Conservation (phyloP, 2,797 vertebrate species). For the Amniataba percoides region DNA sequence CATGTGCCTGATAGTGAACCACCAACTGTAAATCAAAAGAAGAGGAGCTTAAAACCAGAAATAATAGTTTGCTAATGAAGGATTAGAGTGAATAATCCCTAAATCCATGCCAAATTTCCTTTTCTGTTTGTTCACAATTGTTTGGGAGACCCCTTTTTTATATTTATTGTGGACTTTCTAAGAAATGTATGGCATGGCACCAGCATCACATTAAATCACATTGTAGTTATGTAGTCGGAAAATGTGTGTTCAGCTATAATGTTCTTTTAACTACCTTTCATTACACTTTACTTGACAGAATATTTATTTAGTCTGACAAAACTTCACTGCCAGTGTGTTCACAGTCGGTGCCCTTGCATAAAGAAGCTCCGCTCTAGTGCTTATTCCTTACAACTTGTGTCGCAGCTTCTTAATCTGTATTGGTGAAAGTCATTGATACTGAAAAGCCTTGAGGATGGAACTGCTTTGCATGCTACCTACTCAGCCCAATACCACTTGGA, state of each 20-base stretch:
- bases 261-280: neutral
- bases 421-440: neutral
- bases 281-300: neutral
- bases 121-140: neutral
- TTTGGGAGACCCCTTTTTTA: neutral
- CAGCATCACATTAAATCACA: neutral
- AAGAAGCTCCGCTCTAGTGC: neutral
- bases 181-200: neutral
- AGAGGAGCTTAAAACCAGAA: neutral
- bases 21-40: neutral
- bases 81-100: neutral
- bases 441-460: constrained; percentile 1
- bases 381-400: neutral
- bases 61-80: neutral
- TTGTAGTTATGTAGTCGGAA: neutral
- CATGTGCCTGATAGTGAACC: neutral
- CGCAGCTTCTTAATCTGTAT: neutral
- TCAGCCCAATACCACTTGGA: constrained; percentile 32
- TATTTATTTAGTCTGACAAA: neutral
- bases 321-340: neutral
- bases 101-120: neutral
- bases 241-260: neutral
- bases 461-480: constrained; percentile 14
- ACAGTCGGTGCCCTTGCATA: neutral
- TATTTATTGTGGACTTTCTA: neutral